Evolutionary conservation across 2,797 vertebrate species (phyloP), one percentile per base, ranked within the genome.

Genomic region (Gambusia yucatana): DNA sequence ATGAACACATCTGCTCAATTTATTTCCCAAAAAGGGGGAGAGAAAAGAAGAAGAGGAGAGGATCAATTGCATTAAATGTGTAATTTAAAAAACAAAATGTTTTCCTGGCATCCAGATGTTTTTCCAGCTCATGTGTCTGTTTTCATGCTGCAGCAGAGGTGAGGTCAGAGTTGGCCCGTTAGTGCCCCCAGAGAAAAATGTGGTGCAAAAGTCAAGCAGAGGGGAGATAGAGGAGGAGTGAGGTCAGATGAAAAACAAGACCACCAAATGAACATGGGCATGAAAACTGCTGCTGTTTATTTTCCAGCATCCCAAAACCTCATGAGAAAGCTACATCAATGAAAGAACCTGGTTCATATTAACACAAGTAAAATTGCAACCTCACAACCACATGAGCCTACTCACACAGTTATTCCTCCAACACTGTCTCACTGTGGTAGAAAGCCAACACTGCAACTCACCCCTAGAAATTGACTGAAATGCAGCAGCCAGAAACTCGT

Each of bases 31-130:
- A 70, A 89, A 70, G 76, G 39, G 81, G 52, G 3, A 22, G 39
- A 47, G 78, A 90, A 72, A 71, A 73, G 71, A 22, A 77, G 46
- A 4, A 5, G 10, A 41, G 48, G 77, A 79, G 82, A 47, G 1
- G 3, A 75, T 72, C 75, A 52, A 76, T 84, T 65, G 84, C 76
- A 78, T 70, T 73, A 83, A 92, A 82, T 75, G 57, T 84, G 71
- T 88, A 83, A 82, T 89, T 91, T 77, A 81, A 75, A 78, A 82
- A 77, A 87, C 6, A 43, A 67, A 69, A 43, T 6, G 65, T 44
- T 87, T 93, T 80, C 86, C 89, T 94, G 93, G 81, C 83, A 85
- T 92, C 91, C 95, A 96, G 94, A 96, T 95, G 95, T 95, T 93
- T 88, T 90, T 91, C 86, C 85, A 90, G 77, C 79, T 80, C 75